Evolutionary conservation across 2,888 invertebrate species (phyloP), one percentile per base, ranked within the genome.

Genomic region (Cinara cedri): DNA sequence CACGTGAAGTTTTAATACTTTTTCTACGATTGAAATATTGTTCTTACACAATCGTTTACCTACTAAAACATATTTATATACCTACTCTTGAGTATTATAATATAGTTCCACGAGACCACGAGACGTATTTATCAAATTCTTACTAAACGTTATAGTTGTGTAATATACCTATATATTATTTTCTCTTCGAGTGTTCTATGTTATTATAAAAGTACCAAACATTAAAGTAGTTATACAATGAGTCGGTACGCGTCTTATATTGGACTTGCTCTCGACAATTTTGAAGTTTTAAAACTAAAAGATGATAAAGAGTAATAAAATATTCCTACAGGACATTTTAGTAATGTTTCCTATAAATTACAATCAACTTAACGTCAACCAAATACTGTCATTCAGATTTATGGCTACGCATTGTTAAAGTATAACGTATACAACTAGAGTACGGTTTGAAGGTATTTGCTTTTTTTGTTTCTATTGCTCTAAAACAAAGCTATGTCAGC

Each of bases 11-110:
- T 60, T 60, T 60, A 60, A 16, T 60, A 26, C 16, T 14, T 60
- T 60, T 26, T 60, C 60, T 26, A 60, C 26, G 24, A 24, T 60
- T 26, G 16, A 60, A 60, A 60, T 60, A 60, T 26, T 54, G n/a
- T 19, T 26, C 24, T 60, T 34, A 34, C 26, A 26, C 60, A 26
- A 26, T 60, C 2, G 1, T 16, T 60, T 60, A 9, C 60, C 1
- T 16, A 60, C 26, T 26, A 10, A 60, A 60, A 14, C 6, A 10
- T 8, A 60, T 16, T 21, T 21, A 26, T 24, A 26, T 24, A 26
- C 26, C 16, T 26, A 26, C 2, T 26, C 10, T 60, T 24, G 24
- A 60, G 60, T 26, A 34, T 34, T 34, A 34, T 34, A 34, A 4
- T 4, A 6, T 34, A 6, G 34, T 34, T n/a, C n/a, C n/a, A n/a